Conservation (phyloP, 2,113 vertebrate genomes). For the Sula dactylatra region DNA sequence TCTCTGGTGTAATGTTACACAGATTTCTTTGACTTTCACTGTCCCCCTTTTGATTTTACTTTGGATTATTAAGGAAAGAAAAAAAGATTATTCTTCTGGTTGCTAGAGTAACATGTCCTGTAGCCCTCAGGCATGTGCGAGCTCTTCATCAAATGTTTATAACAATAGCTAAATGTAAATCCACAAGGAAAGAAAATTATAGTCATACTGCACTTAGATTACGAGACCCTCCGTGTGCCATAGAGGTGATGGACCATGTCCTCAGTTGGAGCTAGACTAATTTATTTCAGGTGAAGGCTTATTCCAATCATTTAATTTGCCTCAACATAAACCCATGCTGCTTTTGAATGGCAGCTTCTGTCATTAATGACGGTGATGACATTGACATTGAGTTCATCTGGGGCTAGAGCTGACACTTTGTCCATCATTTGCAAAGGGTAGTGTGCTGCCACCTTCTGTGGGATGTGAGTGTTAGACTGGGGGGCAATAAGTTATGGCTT, state of each 20-base stretch:
- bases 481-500: not conserved
- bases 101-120: not conserved
- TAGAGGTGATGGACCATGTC: not conserved
- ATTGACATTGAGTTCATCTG: not conserved
- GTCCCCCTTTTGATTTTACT: not conserved
- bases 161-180: not conserved
- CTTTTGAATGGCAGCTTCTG: not conserved
- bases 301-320: not conserved
- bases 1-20: not conserved
- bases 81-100: not conserved
- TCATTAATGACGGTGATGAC: not conserved
- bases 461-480: not conserved
- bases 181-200: not conserved
- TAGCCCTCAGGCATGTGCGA: not conserved
- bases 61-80: not conserved
- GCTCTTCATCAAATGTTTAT: not conserved
- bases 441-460: not conserved
- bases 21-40: not conserved
- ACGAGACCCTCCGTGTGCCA: not conserved
- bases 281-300: not conserved
- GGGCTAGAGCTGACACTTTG: not conserved
- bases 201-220: not conserved
- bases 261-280: not conserved
- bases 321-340: not conserved
- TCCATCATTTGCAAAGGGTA: not conserved